These are phyloP conservation scores for Drosophila cracens DNA, from an alignment of 2,888 invertebrate genomes.

Conservation along the genomic window DNA sequence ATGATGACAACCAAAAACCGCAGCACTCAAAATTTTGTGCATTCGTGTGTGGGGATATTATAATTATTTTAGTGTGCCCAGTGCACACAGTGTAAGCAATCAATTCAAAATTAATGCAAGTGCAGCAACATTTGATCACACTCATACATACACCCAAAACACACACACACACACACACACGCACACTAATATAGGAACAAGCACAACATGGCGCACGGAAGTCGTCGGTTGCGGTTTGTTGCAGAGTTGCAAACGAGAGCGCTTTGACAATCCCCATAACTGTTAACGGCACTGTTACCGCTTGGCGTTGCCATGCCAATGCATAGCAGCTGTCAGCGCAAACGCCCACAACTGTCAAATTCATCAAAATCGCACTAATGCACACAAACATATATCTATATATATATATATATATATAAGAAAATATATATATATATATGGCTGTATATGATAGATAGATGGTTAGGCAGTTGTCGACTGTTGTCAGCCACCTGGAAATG, in stretches of 20 bases:
- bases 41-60: constrained; percentile 58
- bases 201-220: constrained; percentile 78
- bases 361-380: constrained; percentile 83
- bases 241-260: constrained; percentile 56
- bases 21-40: constrained; percentile 52
- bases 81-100: constrained; percentile 73
- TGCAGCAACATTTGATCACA: constrained; percentile 71
- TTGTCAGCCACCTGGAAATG: constrained; percentile 75
- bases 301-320: constrained; percentile 53
- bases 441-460: constrained; percentile 31
- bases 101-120: constrained; percentile 82
- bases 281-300: constrained; percentile 37
- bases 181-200: constrained; percentile 45
- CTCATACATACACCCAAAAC: constrained; percentile 7
- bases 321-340: constrained; percentile 78
- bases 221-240: constrained; percentile 75
- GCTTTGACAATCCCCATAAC: constrained; percentile 30
- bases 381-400: constrained; percentile 20
- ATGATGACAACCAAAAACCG: constrained; percentile 80
- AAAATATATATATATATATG: constrained; percentile 10
- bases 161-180: constrained; percentile 13
- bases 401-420: constrained; percentile 17
- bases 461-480: constrained; percentile 63
- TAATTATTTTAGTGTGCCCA: constrained; percentile 77
- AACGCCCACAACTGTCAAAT: constrained; percentile 84